Percentiles rank a stretch among this genome's conserved stretches.
Conservation (phyloP, 1,140 invertebrate species). For the Anastrepha obliqua region DNA sequence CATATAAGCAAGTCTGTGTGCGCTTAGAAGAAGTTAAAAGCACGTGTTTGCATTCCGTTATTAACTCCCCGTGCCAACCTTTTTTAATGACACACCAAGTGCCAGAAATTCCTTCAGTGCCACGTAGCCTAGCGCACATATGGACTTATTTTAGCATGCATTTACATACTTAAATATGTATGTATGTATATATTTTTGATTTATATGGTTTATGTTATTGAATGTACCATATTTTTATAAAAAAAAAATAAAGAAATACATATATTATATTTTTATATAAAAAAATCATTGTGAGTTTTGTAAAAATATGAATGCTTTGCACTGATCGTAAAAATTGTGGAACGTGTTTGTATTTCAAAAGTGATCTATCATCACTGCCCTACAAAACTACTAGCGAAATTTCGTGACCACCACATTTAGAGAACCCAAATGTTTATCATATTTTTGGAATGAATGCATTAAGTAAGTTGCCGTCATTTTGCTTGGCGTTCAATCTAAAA, state of each 20-base stretch:
- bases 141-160: too few species aligned
- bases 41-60: too few species aligned
- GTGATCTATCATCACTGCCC: background rate
- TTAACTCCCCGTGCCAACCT: too few species aligned
- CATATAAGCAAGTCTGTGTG: background rate
- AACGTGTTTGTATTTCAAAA: constrained; percentile 13
- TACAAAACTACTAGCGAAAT: background rate
- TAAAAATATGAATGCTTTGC: background rate
- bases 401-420: background rate
- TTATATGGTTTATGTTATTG: too few species aligned
- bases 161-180: background rate
- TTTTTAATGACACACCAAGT: too few species aligned
- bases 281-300: background rate
- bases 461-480: background rate
- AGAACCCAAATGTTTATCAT: background rate
- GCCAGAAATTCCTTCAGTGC: too few species aligned
- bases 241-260: too few species aligned
- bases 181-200: background rate
- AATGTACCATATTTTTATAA: too few species aligned
- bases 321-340: background rate
- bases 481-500: background rate
- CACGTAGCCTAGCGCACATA: too few species aligned
- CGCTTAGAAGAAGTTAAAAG: too few species aligned
- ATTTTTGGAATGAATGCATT: constrained; percentile 18
- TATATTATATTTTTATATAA: too few species aligned